These are phyloP conservation scores for Trichomalopsis sarcophagae DNA, from an alignment of 1,140 invertebrate genomes.

Conservation along the genomic window DNA sequence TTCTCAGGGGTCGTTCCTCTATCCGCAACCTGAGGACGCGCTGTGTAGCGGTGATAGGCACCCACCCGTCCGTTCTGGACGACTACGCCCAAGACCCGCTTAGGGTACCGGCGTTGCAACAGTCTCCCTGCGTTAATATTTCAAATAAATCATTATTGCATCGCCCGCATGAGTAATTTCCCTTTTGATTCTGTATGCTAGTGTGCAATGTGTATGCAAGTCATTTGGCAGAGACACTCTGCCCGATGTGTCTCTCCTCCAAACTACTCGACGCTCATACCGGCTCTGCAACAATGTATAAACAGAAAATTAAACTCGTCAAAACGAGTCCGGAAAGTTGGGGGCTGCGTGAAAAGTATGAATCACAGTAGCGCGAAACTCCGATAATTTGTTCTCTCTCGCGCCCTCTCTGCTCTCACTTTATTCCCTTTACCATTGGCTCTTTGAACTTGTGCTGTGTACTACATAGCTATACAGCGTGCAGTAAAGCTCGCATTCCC, in stretches of 20 bases:
- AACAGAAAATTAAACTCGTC: slow-evolving; percentile 8
- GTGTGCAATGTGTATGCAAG: no score
- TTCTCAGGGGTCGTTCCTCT: no score
- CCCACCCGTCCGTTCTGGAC: no score
- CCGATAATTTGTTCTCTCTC: slow-evolving; percentile 27
- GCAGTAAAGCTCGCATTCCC: slow-evolving; percentile 6
- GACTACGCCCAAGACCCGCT: no score
- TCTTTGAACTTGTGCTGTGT: slow-evolving; percentile 9
- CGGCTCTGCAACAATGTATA: not conserved
- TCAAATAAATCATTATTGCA: no score
- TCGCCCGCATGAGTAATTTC: no score
- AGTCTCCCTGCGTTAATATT: no score
- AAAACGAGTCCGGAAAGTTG: not conserved
- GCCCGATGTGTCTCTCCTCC: not conserved
- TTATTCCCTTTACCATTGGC: slow-evolving; percentile 34
- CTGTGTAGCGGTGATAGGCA: no score
- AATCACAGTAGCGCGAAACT: slow-evolving; percentile 32
- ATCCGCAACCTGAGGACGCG: no score
- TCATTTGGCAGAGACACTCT: no score
- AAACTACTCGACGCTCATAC: not conserved
- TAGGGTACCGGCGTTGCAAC: no score
- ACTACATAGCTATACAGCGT: not conserved
- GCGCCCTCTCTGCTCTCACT: slow-evolving; percentile 26
- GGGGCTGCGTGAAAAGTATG: not conserved
- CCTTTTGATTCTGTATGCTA: no score